Evolutionary conservation across 2,888 invertebrate species (phyloP).

Genomic region (Lasioglossum vierecki): DNA sequence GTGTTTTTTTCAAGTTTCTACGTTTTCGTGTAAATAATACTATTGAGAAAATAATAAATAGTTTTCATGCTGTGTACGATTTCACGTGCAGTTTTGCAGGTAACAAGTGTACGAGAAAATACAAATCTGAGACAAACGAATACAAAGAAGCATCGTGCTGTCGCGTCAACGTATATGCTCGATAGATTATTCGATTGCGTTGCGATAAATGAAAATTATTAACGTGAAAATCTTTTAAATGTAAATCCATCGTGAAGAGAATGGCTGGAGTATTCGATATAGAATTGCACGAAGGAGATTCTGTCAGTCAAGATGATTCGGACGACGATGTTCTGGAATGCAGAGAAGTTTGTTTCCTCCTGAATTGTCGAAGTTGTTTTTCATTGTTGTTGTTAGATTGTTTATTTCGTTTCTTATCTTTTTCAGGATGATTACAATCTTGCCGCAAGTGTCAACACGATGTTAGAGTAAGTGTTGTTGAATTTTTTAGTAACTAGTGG

Average conservation of each 20-base stretch:
- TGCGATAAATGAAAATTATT: constrained; percentile 34
- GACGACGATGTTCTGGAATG: constrained; percentile 95
- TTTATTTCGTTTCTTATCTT: constrained; percentile 71
- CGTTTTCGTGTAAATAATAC: constrained; percentile 22
- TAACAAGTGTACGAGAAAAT: constrained; percentile 12
- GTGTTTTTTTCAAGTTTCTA: constrained; percentile 17
- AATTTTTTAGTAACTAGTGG: neutral
- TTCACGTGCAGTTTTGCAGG: neutral
- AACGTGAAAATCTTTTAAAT: constrained; percentile 54
- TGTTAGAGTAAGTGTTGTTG: constrained; percentile 90
- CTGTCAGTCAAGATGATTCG: constrained; percentile 90
- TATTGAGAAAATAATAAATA: neutral
- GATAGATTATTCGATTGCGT: constrained; percentile 15
- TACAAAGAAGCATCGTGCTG: constrained; percentile 30
- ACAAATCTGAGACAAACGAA: constrained; percentile 23
- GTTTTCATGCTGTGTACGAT: neutral
- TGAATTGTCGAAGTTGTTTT: neutral
- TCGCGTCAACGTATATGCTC: constrained; percentile 21
- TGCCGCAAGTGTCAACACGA: constrained; percentile 90
- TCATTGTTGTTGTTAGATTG: neutral
- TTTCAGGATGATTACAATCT: constrained; percentile 92
- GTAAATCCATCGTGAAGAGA: constrained; percentile 68
- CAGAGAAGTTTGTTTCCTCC: constrained; percentile 88
- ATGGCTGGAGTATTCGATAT: constrained; percentile 97
- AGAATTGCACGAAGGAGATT: constrained; percentile 91